Conservation (phyloP, 2,113 vertebrate genomes). For the Passerina amoena region DNA sequence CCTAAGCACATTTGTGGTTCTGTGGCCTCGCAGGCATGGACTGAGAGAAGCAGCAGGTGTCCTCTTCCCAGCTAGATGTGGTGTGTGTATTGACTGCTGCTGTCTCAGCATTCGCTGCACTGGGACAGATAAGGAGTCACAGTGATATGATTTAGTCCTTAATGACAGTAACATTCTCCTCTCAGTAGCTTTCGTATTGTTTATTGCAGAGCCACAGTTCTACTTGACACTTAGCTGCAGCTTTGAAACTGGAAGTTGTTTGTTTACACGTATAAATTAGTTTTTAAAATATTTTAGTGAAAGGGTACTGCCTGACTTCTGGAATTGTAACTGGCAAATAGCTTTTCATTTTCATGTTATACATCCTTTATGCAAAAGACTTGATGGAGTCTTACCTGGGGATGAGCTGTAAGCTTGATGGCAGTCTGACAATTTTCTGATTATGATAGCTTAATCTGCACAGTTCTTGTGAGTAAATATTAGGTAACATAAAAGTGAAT, state of each 20-base stretch:
- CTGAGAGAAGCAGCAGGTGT: accelerated
- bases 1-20: accelerated
- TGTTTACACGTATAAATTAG: background rate
- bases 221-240: background rate
- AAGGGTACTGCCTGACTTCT: background rate
- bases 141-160: background rate
- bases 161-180: background rate
- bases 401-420: background rate
- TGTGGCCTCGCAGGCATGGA: background rate
- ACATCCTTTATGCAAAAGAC: background rate
- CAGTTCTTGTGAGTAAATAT: background rate
- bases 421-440: background rate
- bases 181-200: background rate
- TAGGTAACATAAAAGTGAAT: background rate
- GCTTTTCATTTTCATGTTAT: background rate
- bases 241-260: background rate
- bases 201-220: background rate
- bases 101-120: background rate
- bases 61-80: background rate
- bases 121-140: background rate
- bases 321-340: background rate
- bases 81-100: accelerated
- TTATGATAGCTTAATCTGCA: background rate
- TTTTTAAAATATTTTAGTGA: background rate
- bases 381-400: background rate